Percentiles rank a stretch among this genome's conserved stretches.
phyloP scores from a whole-genome alignment of 1,140 invertebrate genomes.

The Drosophila guanche region DNA sequence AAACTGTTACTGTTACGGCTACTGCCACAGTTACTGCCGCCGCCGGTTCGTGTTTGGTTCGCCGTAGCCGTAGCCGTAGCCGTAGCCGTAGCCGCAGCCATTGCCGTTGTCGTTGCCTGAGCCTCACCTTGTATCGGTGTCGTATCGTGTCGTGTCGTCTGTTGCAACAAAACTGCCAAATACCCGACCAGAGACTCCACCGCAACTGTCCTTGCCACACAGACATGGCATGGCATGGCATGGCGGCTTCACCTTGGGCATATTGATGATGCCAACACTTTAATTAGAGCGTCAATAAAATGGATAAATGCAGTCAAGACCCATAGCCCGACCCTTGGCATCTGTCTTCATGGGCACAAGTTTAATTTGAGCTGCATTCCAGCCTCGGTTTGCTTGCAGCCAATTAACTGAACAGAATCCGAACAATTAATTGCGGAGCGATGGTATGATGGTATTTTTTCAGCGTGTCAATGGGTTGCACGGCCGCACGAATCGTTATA shows the following conservation, averaged over 20 bases:
- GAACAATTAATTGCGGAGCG: constrained; percentile 35
- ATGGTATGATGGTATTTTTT: constrained; percentile 23
- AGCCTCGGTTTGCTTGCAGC: constrained; percentile 38
- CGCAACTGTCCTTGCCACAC: constrained; percentile 31
- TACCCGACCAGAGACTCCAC: constrained; percentile 13
- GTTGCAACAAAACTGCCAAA: constrained; percentile 55
- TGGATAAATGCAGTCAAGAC: constrained; percentile 45
- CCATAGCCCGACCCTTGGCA: not conserved
- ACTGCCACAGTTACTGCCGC: constrained; percentile 42
- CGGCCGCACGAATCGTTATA: constrained; percentile 58
- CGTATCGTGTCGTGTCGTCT: constrained; percentile 43
- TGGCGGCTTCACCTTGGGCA: constrained; percentile 54
- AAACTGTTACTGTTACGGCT: constrained; percentile 47
- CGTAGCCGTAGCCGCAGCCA: constrained; percentile 33
- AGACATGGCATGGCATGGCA: constrained; percentile 12
- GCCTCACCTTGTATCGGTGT: constrained; percentile 52
- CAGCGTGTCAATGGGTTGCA: constrained; percentile 26
- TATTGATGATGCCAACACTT: constrained; percentile 56
- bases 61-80: constrained; percentile 33
- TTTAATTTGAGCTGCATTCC: constrained; percentile 43
- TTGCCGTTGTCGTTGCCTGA: constrained; percentile 23
- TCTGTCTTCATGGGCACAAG: constrained; percentile 18
- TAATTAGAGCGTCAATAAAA: constrained; percentile 78
- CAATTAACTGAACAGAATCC: constrained; percentile 34
- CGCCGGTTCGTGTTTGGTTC: constrained; percentile 23